Percentiles rank a stretch among this genome's conserved stretches.
Conservation (phyloP, 1,140 invertebrate species). For the Eciton burchellii region DNA sequence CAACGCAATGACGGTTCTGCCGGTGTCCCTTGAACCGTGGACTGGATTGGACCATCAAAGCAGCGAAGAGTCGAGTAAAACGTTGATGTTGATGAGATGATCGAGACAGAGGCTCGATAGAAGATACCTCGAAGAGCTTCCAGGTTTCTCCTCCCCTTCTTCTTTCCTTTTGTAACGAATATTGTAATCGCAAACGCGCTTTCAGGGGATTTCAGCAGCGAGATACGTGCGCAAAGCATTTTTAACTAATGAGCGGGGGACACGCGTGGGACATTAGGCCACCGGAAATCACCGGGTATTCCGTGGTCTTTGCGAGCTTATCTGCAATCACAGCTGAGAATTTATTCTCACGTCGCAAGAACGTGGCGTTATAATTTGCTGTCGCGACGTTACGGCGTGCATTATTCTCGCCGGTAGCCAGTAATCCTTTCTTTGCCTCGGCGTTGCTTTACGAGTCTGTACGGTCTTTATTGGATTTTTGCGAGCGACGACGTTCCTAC, state of each 20-base stretch:
- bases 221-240: background rate
- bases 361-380: constrained; percentile 13
- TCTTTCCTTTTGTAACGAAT: background rate
- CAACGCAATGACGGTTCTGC: too few relatives aligned
- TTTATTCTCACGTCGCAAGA: constrained; percentile 9
- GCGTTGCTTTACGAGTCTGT: background rate
- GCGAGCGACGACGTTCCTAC: constrained; percentile 26
- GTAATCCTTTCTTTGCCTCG: constrained; percentile 31
- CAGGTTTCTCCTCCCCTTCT: too few relatives aligned
- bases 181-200: background rate
- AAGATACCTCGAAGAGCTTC: too few relatives aligned
- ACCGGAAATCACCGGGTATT: background rate
- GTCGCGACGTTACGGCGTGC: background rate
- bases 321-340: background rate
- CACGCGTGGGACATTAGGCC: background rate
- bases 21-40: background rate
- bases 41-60: background rate
- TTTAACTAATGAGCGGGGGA: background rate
- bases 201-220: background rate
- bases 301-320: background rate
- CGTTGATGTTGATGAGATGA: too few relatives aligned
- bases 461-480: constrained; percentile 46
- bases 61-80: too few relatives aligned
- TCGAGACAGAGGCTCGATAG: too few relatives aligned
- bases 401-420: constrained; percentile 43